Conservation (phyloP, 1,140 invertebrate genomes). For the Heterodera carotae region DNA sequence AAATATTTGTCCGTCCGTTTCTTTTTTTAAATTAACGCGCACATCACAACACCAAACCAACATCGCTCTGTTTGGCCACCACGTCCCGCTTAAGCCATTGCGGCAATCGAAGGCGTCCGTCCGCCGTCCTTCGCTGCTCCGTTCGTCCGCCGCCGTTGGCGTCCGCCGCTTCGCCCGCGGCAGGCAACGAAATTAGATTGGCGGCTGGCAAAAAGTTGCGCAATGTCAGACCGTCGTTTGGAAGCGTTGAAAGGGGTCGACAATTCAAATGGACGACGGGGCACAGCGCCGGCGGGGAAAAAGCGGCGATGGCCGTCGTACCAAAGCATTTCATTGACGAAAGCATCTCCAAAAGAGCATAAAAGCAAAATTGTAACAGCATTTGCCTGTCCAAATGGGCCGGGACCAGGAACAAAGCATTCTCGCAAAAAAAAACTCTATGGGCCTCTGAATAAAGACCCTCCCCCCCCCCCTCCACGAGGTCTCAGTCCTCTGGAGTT, state of each 20-base stretch:
- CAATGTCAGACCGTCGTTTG: constrained; percentile 30
- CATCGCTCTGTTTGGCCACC: constrained; percentile 75
- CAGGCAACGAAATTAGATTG: neutral
- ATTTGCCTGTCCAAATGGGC: too few species aligned
- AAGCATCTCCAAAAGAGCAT: neutral
- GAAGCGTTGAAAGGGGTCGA: neutral
- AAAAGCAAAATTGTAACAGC: neutral
- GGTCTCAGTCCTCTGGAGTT: too few species aligned
- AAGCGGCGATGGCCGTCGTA: neutral
- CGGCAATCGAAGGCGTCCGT: constrained; percentile 74
- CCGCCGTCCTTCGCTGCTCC: constrained; percentile 32
- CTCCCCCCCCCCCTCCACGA: too few species aligned
- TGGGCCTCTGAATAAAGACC: too few species aligned
- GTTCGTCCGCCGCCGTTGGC: neutral
- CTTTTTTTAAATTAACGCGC: too few species aligned
- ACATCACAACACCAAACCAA: too few species aligned
- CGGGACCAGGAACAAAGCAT: too few species aligned
- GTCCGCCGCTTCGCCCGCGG: neutral
- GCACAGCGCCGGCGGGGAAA: neutral
- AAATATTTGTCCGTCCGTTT: too few species aligned
- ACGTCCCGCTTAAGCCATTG: constrained; percentile 95
- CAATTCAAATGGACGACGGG: neutral
- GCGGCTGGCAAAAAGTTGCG: constrained; percentile 20
- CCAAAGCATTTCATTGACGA: neutral
- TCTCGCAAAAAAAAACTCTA: too few species aligned